Evolutionary conservation across 2,888 invertebrate genomes (phyloP), one percentile per base, ranked within the genome.

Genomic region (Catocala nupta): DNA sequence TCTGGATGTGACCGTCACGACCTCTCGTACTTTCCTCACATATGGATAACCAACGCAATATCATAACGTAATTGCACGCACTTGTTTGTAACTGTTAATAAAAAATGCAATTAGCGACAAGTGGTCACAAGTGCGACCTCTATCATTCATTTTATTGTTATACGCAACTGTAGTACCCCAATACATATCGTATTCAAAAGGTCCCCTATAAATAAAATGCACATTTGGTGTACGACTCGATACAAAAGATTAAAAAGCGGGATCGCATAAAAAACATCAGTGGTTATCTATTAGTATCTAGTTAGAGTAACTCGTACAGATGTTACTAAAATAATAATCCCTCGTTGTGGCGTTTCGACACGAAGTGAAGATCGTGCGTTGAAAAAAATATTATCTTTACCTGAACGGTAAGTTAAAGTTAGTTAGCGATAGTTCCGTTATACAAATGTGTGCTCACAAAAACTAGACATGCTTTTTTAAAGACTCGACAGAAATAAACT

Each of bases 211-310:
- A 92, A 91, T 90, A 91, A 90, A 89, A 86, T 82, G 90, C 88
- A 89, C 93, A 93, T 92, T 93, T 92, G 94, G 91, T 82, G 81
- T 82, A 82, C 82, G 81, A 79, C 80, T 79, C 82, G 81, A 87
- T 81, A 93, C 91, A 93, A 93, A 88, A 90, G 90, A 89, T 88
- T 88, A 90, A 92, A 92, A 82, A 91, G 84, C 85, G 84, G 84
- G 81, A 78, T 79, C 83, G 81, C 87, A 93, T 93, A 93, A 93
- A 94, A 93, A 93, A 81, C 93, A 93, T 89, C 92, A 90, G 93
- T 86, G 91, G 92, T 92, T 92, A 92, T 92, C 93, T 93, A 93
- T 93, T 92, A 91, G 92, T 93, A 92, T 94, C 94, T 92, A 92
- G 92, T 93, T 93, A 90, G 89, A 88, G 88, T 88, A 89, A 87